Base-by-base conservation (phyloP, 2,888 invertebrate genomes). In the Mayetiola destructor region DNA sequence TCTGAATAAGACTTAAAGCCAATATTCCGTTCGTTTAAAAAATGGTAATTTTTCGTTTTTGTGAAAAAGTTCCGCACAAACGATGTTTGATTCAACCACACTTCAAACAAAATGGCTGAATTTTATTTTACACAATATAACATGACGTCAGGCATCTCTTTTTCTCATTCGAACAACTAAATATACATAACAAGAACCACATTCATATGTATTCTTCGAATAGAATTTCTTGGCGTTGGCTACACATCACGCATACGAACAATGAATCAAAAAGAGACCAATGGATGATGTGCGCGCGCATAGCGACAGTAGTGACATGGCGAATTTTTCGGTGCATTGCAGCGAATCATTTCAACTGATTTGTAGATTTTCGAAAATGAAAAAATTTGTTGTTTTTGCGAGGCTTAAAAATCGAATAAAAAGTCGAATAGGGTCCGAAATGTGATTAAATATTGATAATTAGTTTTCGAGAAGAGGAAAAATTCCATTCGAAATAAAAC, bases 61-160 rank as follows among this genome's bases (percentile, higher is more conserved):
- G n/a, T n/a, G 32, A 30, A 53, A 32, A 32, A 53, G 32, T 32
- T 53, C 53, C 32, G 53, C 53, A 53, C 32, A 32, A 32, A 53
- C 30, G 53, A 32, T 32, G 53, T 20, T 48, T 30, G 32, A 53
- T 32, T 32, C n/a, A 53, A 53, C 53, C 53, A 32, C 53, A 53
- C 53, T 55, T 55, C 36, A 39, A 37, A 37, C 55, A 55, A 55
- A 55, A 55, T 55, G 55, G 55, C 55, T 27, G 55, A 55, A 55
- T 55, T 55, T 55, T 55, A 53, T 53, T 53, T 48, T 48, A 48
- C 48, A 48, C 48, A n/a, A n/a, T 48, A 48, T 27, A 48, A 23
- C 48, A 48, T 48, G 48, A 48, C 48, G 48, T 48, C 48, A 48
- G 48, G n/a, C 48, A 48, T 48, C 48, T 48, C 48, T 48, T 48